Conservation (phyloP, 2,113 vertebrate species). For the Semicossyphus pulcher region DNA sequence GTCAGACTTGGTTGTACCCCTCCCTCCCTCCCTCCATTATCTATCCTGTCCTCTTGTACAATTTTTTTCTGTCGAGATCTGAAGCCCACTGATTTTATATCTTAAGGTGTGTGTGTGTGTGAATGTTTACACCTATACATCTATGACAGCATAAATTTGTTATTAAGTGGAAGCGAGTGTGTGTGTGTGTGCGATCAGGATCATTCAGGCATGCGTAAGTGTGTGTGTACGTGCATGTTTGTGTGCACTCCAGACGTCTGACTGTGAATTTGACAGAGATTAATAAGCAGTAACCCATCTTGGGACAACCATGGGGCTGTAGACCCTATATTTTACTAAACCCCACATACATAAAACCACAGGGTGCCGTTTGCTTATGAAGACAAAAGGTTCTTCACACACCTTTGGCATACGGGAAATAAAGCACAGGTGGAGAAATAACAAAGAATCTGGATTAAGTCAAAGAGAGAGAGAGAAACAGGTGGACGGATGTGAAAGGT, state of each 20-base stretch:
- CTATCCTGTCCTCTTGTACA: too few relatives aligned
- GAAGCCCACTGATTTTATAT: not conserved
- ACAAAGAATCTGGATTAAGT: not conserved
- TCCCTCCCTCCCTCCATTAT: too few relatives aligned
- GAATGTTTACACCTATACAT: not conserved
- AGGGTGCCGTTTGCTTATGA: slow-evolving; percentile 40
- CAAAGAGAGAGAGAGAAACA: not conserved
- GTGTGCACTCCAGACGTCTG: slow-evolving; percentile 21
- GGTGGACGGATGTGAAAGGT: not conserved
- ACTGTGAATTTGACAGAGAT: slow-evolving; percentile 66
- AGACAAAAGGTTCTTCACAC: slow-evolving; percentile 46
- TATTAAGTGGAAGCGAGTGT: not conserved
- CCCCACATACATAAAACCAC: slow-evolving; percentile 70
- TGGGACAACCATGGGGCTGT: slow-evolving; percentile 46
- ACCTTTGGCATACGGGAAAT: slow-evolving; percentile 8
- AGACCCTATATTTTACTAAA: slow-evolving; percentile 64
- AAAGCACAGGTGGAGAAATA: not conserved
- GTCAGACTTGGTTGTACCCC: too few relatives aligned
- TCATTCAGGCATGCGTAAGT: too few relatives aligned
- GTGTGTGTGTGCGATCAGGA: not conserved
- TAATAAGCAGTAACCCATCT: slow-evolving; percentile 55
- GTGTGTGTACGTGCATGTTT: not conserved
- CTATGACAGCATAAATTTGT: not conserved
- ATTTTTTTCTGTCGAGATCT: not conserved
- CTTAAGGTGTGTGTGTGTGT: not conserved